Evolutionary conservation across 2,888 invertebrate genomes (phyloP), one percentile per base, ranked within the genome.

Genomic region (Volucella bombylans): DNA sequence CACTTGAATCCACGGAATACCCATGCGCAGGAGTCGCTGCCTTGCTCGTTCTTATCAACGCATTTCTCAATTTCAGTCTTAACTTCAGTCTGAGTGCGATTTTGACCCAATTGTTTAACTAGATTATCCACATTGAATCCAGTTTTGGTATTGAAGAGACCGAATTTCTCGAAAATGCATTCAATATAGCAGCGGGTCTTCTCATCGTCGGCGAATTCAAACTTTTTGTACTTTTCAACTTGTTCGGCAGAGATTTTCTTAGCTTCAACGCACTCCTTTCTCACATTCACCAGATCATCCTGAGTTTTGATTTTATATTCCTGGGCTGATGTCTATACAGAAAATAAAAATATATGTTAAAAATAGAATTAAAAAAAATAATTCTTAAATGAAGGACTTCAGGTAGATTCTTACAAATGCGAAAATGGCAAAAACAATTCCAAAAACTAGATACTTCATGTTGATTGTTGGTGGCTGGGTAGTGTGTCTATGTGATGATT

Each of bases 1-100:
- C 92, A 92, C 87, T 90, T 91, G 87, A 92, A 91, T 87, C 91
- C 91, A 54, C 91, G 90, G 86, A 89, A 92, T 23, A 89, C 91
- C 92, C 92, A 92, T 76, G 89, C 82, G 81, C 89, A 91, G 38
- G 90, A 88, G 72, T 89, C 89, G 2, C 90, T 88, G 82, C 90
- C 90, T 69, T 91, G 90, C 57, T 90, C 90, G 82, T 91, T 91
- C 86, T 90, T 90, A 80, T 92, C 92, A 72, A 90, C 89, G 83
- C 92, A 92, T 87, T 90, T 91, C 82, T 89, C 89, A 50, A 92
- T 88, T 61, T 91, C 91, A 6, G 90, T 87, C 83, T 89, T 90
- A 55, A 91, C 89, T n/a, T 88, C 87, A 62, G 89, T 88, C 87
- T 91, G 90, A 85, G 91, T 89, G 72, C 90, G 90, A 73, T 89